Base-by-base conservation (phyloP, 2,888 invertebrate genomes). In the Drosophila formosana region DNA sequence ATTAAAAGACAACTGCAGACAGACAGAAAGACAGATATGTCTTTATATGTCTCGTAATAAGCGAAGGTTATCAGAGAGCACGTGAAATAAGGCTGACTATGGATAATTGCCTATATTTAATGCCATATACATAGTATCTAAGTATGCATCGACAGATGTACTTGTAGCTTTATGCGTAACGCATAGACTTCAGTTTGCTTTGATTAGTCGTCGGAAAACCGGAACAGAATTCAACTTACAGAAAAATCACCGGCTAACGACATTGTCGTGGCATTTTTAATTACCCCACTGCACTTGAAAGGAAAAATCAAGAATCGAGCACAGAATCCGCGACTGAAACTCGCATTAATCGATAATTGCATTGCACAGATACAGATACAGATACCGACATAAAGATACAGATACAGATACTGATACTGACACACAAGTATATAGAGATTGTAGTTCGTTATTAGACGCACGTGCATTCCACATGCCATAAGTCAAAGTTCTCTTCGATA, bases 401-500 rank as follows among this genome's bases (percentile, higher is more conserved):
- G 32, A 32, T 32, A 32, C 32, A 0, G n/a, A n/a, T n/a, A n/a
- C n/a, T n/a, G n/a, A 0, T 18, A 18, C 18, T 18, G 1, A 32
- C 8, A 8, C 32, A 18, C 3, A 43, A 9, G 18, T 11, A n/a
- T 37, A 37, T 5, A 46, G 25, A 9, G 45, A 18, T 1, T 39
- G 46, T 43, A 13, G 43, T 18, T 52, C 9, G 5, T 52, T 45
- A 69, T 72, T 75, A 75, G 41, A 32, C 32, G 63, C 72, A 63
- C 58, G 70, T 75, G 69, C 41, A n/a, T 26, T 23, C 3, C 18
- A 7, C 46, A 45, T 23, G 7, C 28, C 37, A 28, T 53, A 49
- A 47, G 23, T 72, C n/a, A 46, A 32, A 60, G 50, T 65, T 45
- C 37, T 11, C 8, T 23, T 9, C 26, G 23, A 23, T 32, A 26